Base-by-base conservation (phyloP, 2,797 vertebrate genomes). In the Acanthurus lineatus region DNA sequence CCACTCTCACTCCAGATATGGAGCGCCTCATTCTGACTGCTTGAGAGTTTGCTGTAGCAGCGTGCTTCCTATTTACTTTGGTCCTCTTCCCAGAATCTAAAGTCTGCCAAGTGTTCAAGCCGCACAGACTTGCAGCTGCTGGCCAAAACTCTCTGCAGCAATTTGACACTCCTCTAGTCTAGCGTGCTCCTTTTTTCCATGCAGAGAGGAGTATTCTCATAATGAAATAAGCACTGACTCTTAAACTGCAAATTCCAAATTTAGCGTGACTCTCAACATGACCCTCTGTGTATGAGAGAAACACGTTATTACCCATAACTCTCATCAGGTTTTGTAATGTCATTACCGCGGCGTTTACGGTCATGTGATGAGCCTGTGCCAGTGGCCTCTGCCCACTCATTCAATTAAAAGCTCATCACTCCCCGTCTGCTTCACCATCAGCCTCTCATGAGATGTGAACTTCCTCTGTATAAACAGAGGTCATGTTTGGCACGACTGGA, bases 371-470 rank as follows among this genome's bases (percentile, higher is more conserved):
- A 86, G 73, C 45, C 72, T 63, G 59, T 40, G 69, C 54, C 69
- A 48, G 32, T 16, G 58, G 25, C 28, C 68, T 58, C 48, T 25
- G 69, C 84, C 87, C 42, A 69, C 51, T 90, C 76, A 92, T 90
- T 90, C 73, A 82, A 93, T 93, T 91, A 92, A 91, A 90, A 89
- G 28, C 81, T 84, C 83, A 86, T 95, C 76, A 82, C 88, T 83
- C 70, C 44, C 57, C 87, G 70, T 88, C 86, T 77, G 86, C 70
- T 66, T 80, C 74, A 48, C 59, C 77, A 47, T 83, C 79, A 79
- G 70, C 76, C 73, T 81, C 84, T 85, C 81, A 67, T 75, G 89
- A 84, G 79, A 89, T 76, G 71, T 76, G 62, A 60, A 84, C 82
- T 89, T 93, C 90, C 89, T 73, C 85, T 81, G 47, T 76, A 76